These are phyloP conservation scores for Adelognathus sp. DNA, from an alignment of 2,888 invertebrate species.

Conservation along the genomic window DNA sequence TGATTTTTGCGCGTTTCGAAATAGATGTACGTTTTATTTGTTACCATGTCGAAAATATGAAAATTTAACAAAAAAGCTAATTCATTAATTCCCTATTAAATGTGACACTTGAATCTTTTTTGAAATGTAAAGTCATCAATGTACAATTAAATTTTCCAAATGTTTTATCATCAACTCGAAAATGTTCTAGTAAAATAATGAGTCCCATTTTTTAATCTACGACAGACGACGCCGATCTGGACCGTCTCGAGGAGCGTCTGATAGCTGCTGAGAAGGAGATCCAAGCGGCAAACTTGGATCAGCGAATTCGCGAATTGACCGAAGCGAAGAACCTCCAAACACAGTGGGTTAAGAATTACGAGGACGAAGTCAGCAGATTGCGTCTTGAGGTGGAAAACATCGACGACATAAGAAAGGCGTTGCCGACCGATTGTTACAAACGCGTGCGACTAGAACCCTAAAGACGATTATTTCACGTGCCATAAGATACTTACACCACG, in stretches of 20 bases:
- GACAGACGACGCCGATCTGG: conserved; percentile 86
- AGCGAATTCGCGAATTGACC: conserved; percentile 88
- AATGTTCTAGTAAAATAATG: no score
- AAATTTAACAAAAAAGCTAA: no score
- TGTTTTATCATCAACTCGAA: no score
- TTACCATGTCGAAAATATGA: no score
- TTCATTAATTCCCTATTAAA: no score
- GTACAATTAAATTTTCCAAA: no score
- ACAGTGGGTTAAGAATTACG: conserved; percentile 90
- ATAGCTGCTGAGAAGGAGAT: conserved; percentile 88
- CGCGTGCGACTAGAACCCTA: conserved; percentile 89
- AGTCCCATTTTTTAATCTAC: no score
- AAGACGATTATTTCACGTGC: conserved; percentile 52
- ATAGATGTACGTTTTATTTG: no score
- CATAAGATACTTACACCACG: conserved; percentile 54
- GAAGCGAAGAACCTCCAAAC: conserved; percentile 83
- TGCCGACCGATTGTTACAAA: conserved; percentile 92
- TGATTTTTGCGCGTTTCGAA: no score
- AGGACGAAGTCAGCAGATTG: conserved; percentile 88
- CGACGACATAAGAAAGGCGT: conserved; percentile 89
- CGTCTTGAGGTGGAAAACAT: conserved; percentile 91
- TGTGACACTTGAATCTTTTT: no score
- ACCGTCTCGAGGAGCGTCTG: conserved; percentile 87
- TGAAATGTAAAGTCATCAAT: no score
- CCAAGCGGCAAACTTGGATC: conserved; percentile 88